These are phyloP conservation scores for Drosophila virilis DNA, from an alignment of 1,140 invertebrate species.

Conservation along the genomic window DNA sequence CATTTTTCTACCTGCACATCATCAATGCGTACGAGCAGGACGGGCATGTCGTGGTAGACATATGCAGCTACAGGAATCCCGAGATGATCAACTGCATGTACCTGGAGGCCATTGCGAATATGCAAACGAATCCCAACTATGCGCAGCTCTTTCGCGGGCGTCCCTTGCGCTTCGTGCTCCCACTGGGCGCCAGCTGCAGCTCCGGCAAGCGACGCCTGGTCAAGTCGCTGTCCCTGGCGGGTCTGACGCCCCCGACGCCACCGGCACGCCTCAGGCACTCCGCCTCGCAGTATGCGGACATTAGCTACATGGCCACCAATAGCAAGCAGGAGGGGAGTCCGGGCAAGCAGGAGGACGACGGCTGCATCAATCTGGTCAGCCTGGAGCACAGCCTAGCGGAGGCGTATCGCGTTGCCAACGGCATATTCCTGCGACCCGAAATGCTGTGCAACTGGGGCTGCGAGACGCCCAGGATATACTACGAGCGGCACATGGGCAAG, in stretches of 20 bases:
- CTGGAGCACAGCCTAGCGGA: constrained; percentile 84
- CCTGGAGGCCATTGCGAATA: constrained; percentile 90
- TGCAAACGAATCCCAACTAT: constrained; percentile 92
- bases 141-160: constrained; percentile 91
- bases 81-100: constrained; percentile 94
- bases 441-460: constrained; percentile 90
- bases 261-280: constrained; percentile 62
- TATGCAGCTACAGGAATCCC: constrained; percentile 93
- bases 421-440: constrained; percentile 87
- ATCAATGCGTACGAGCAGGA: constrained; percentile 94
- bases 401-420: constrained; percentile 85
- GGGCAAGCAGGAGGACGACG: constrained; percentile 24
- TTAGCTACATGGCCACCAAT: constrained; percentile 69
- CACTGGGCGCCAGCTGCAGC: constrained; percentile 71
- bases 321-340: constrained; percentile 24
- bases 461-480: constrained; percentile 93
- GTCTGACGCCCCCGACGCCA: constrained; percentile 41
- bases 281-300: constrained; percentile 68
- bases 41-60: constrained; percentile 90
- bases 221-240: constrained; percentile 71
- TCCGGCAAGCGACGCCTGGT: constrained; percentile 40
- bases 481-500: constrained; percentile 86
- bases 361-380: constrained; percentile 85
- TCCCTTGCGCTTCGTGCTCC: constrained; percentile 90
- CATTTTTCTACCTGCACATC: constrained; percentile 94